A percentile compares a stretch with the other conserved stretches of the same genome.
phyloP scores from a whole-genome alignment of 1,140 invertebrate species.

The Scylla paramamosain region DNA sequence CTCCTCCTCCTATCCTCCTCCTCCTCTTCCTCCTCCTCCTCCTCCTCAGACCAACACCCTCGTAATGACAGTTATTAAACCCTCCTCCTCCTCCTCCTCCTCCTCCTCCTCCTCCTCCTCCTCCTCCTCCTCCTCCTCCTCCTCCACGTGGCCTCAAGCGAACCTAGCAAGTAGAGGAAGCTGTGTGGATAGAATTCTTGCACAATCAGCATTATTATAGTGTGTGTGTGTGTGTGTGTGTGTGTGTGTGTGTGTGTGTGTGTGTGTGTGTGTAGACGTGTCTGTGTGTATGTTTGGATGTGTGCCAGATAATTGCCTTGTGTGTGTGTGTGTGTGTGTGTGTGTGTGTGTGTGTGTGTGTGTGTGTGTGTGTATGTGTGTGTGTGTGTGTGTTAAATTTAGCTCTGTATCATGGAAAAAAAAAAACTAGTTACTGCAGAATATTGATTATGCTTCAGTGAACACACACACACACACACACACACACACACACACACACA shows the following conservation, averaged over 20 bases:
- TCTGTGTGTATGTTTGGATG: too few relatives aligned
- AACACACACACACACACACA: too few relatives aligned
- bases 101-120: background rate
- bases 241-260: background rate
- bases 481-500: too few relatives aligned
- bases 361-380: too few relatives aligned
- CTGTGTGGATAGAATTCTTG: background rate
- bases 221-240: constrained; percentile 16
- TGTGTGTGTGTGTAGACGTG: background rate
- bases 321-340: too few relatives aligned
- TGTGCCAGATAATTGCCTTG: too few relatives aligned
- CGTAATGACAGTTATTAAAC: background rate
- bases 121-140: background rate
- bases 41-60: constrained; percentile 17
- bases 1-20: too few relatives aligned
- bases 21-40: background rate
- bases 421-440: too few relatives aligned
- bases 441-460: too few relatives aligned
- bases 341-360: too few relatives aligned
- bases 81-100: constrained; percentile 16
- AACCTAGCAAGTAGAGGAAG: background rate
- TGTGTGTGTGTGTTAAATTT: too few relatives aligned
- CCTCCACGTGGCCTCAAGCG: background rate
- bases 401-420: too few relatives aligned
- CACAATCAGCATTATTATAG: background rate